Evolutionary conservation across 2,888 invertebrate genomes (phyloP).

Genomic region (Schizotus pectinicornis): DNA sequence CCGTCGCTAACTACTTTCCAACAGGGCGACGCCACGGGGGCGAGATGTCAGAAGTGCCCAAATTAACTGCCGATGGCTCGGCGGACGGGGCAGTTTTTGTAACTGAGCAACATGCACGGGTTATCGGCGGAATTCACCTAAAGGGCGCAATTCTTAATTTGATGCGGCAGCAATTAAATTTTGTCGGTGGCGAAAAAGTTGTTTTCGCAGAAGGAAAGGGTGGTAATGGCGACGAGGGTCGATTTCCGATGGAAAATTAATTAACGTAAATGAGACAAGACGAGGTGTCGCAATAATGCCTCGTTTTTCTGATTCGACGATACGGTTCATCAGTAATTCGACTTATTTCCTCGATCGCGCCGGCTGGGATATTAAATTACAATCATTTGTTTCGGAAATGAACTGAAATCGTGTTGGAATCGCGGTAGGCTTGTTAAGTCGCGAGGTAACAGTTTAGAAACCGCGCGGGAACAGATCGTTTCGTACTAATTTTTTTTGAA

Average conservation of each 20-base stretch:
- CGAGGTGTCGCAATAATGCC: conserved; percentile 10
- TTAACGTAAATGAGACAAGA: conserved; percentile 5
- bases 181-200: too few relatives aligned
- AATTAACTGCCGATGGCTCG: conserved; percentile 23
- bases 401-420: conserved; percentile 57
- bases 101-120: too few relatives aligned
- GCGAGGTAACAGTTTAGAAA: conserved; percentile 45
- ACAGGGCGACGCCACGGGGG: conserved; percentile 29
- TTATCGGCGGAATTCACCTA: background rate
- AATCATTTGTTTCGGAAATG: conserved; percentile 61
- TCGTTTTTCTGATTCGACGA: conserved; percentile 28
- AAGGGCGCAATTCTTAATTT: too few relatives aligned
- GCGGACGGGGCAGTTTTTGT: too few relatives aligned
- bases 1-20: conserved; percentile 31
- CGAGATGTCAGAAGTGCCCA: conserved; percentile 22
- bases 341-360: conserved; percentile 54
- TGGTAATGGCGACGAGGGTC: background rate
- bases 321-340: conserved; percentile 48
- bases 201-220: too few relatives aligned
- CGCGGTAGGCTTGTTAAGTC: conserved; percentile 57
- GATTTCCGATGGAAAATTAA: conserved; percentile 4
- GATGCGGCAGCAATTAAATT: too few relatives aligned
- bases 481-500: conserved; percentile 34
- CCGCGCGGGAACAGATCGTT: conserved; percentile 39
- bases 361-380: conserved; percentile 56